Base-by-base conservation (phyloP, 2,888 invertebrate species). In the Tetheella fluctuosa region DNA sequence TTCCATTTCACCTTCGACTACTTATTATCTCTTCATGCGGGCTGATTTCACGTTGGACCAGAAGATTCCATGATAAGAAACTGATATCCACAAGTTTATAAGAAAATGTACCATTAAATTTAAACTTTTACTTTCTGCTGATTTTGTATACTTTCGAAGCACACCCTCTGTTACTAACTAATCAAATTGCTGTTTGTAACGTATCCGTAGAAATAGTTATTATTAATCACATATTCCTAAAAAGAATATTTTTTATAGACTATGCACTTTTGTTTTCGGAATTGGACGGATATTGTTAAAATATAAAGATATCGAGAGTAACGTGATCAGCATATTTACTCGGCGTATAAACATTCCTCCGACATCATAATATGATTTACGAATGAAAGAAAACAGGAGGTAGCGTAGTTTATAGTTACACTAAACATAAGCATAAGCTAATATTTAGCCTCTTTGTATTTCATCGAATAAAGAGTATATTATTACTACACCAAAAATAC, bases 11-110 rank as follows among this genome's bases (percentile, higher is more conserved):
- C 54, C 60, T 59, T 60, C 23, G 42, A 57, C 55, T 58, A 59
- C 57, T 59, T 57, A 59, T 60, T 62, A 65, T 59, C 59, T 12
- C 17, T 65, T 54, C 57, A 67, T 67, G 60, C 66, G 60, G 61
- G 62, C 48, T 58, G 57, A 63, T 55, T 54, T 61, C 62, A 25
- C 57, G 55, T 52, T 55, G 23, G 52, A 61, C 59, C 60, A 65
- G 60, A 60, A 59, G 17, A 52, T 57, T 34, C 39, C 23, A 58
- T 39, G 12, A 23, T 25, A 57, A 59, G 52, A 58, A 4, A n/a
- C 17, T 15, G 13, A 37, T 37, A n/a, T n/a, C n/a, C n/a, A 30
- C 15, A 37, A 37, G 59, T 65, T 61, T 59, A 37, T 4, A 37
- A 37, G 12, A 13, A 37, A 39, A 0, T 39, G 25, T 25, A 25